Evolutionary conservation across 2,797 vertebrate species (phyloP), one percentile per base, ranked within the genome.

Genomic region (Anisognathus igniventris): DNA sequence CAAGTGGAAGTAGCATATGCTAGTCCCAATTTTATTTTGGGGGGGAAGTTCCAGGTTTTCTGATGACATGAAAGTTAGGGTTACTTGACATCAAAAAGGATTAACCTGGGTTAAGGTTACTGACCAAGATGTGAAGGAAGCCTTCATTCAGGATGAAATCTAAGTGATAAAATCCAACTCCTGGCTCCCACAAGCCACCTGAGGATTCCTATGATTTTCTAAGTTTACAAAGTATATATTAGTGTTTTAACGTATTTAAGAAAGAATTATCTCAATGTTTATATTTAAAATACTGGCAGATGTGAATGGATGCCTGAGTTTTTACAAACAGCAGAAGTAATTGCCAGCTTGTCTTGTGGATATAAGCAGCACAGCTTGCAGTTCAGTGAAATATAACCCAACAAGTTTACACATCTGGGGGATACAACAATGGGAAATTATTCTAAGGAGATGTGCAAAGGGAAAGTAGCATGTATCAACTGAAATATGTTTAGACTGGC

Each of bases 311-410:
- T 77, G 42, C 22, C 66, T 87, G 70, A 66, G 73, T 96, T 92
- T 95, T 92, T 96, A 94, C 92, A 93, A 86, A 94, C 51, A 88
- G 67, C 85, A 86, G 61, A 90, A 84, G 42, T 57, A 83, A 92
- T 28, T 85, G 68, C 65, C 89, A 95, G n/a, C 68, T 90, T 92
- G 51, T 53, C 77, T 35, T 44, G 51, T 82, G 79, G 88, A 91
- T 84, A 75, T 62, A 85, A 82, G 66, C 70, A 57, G 72, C 67
- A 78, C 94, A 95, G 56, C 68, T 92, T 92, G 65, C 58, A 78
- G 62, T 87, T 86, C 67, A 65, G 64, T 92, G 89, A 93, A 86
- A 96, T 73, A 80, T 8, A 96, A 91, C 67, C 60, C 45, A 53
- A 35, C 0, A 0, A 81, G 82, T 93, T 96, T 89, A 93, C 60